Conservation (phyloP, 2,797 vertebrate genomes). For the Anas bahamensis region DNA sequence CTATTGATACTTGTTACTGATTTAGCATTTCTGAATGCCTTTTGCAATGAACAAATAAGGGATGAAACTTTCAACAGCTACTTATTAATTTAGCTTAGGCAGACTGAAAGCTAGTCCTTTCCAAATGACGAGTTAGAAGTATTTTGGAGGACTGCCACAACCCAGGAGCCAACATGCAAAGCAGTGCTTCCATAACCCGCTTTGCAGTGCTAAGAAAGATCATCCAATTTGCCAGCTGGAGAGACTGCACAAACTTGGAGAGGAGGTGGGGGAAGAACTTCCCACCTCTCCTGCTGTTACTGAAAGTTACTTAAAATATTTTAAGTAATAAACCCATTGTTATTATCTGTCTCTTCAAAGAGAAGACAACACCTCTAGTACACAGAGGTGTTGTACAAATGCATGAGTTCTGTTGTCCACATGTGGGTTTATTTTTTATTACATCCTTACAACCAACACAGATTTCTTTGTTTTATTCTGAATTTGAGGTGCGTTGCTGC, state of each 20-base stretch:
- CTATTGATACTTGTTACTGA: neutral
- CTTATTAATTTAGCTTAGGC: neutral
- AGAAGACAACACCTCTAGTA: neutral
- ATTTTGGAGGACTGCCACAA: neutral
- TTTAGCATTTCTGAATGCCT: neutral
- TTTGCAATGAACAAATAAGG: neutral
- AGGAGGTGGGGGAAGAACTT: neutral
- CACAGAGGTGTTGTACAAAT: neutral
- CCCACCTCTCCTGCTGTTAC: neutral
- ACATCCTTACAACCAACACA: neutral
- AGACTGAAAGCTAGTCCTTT: neutral
- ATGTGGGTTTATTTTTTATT: neutral
- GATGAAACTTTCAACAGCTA: neutral
- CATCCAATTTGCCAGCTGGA: neutral
- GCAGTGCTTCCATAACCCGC: neutral
- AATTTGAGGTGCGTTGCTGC: neutral
- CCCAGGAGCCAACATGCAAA: neutral
- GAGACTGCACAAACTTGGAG: neutral
- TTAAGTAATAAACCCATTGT: neutral
- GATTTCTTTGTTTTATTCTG: neutral
- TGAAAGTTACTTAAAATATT: neutral
- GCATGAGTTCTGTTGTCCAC: neutral
- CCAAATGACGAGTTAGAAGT: neutral
- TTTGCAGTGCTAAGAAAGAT: neutral
- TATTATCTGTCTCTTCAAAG: neutral